A percentile compares a stretch with the other conserved stretches of the same genome.
Evolutionary conservation across 2,797 vertebrate genomes (phyloP).

Genomic region (Loriculus beryllinus): DNA sequence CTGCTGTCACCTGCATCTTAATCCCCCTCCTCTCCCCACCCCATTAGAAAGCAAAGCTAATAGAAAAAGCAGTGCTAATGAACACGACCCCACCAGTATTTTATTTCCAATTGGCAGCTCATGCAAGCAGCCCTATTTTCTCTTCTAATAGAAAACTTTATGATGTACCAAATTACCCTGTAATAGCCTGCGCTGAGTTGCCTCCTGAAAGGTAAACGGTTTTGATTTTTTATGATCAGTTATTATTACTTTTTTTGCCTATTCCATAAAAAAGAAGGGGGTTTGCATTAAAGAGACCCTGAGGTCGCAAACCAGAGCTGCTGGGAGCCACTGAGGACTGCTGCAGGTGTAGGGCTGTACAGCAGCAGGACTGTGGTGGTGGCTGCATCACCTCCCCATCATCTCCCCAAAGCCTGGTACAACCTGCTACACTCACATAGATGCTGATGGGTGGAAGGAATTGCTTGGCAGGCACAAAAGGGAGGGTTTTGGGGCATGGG

Average conservation of each 20-base stretch:
- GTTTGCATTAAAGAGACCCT: background rate
- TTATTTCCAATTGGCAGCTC: conserved; percentile 67
- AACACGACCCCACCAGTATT: background rate
- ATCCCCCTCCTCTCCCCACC: background rate
- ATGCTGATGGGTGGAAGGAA: background rate
- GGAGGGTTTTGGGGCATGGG: background rate
- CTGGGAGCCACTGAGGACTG: background rate
- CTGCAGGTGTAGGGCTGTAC: background rate
- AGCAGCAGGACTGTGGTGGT: background rate
- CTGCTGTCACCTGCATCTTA: background rate
- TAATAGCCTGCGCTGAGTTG: conserved; percentile 33
- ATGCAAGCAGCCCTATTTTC: conserved; percentile 48
- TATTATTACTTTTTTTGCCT: background rate
- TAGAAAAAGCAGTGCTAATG: conserved; percentile 24
- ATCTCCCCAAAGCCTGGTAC: background rate
- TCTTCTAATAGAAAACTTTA: conserved; percentile 58
- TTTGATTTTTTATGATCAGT: conserved; percentile 56
- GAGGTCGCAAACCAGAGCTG: background rate
- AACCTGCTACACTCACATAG: accelerated
- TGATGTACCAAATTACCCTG: conserved; percentile 57
- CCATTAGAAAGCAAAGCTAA: background rate
- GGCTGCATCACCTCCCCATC: background rate
- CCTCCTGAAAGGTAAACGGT: conserved; percentile 61
- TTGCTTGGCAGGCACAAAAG: background rate
- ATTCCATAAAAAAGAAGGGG: background rate